Evolutionary conservation across 2,797 vertebrate genomes (phyloP), one percentile per base, ranked within the genome.

Genomic region (Pygocentrus nattereri): DNA sequence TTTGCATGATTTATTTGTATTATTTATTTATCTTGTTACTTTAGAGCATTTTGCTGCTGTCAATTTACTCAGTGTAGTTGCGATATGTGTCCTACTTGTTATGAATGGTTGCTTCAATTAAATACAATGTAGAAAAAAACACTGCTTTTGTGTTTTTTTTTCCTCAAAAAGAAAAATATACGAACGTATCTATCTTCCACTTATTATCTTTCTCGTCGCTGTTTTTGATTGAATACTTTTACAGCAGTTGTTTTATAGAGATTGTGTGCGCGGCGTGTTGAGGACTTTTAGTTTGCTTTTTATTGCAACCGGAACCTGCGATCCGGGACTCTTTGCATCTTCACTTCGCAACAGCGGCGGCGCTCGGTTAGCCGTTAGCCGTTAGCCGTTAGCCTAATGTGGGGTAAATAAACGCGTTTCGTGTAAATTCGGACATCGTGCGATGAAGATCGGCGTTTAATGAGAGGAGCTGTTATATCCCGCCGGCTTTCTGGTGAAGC

Each of bases 401-500:
- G 11, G 11, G 27, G 59, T 25, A 25, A 30, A 30, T 61, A 30
- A 30, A 30, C 2, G 0, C 2, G 1, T 15, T 16, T 61, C 3
- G 1, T 30, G 3, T 25, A 0, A 16, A 61, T 27, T 61, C 2
- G 16, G 15, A 31, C 25, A 1, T 6, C 62, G 31, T 1, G 30
- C 27, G 27, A 6, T 7, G 15, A 5, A 31, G 6, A 25, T 62
- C 7, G 62, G 62, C 27, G 1, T 18, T 6, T 62, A 62, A 31
- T 15, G 3, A 27, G 1, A 2, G 8, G 19, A 11, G 7, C 27
- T 18, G 0, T 61, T 7, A 27, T 13, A 62, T 62, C 15, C 0
- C 0, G 3, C 4, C 4, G 2, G 27, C 0, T 27, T 16, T 30
- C 1, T 3, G 25, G 8, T 4, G 25, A 3, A 25, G 1, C 10